Base-by-base conservation (phyloP, 2,113 vertebrate species). In the Neofelis nebulosa region DNA sequence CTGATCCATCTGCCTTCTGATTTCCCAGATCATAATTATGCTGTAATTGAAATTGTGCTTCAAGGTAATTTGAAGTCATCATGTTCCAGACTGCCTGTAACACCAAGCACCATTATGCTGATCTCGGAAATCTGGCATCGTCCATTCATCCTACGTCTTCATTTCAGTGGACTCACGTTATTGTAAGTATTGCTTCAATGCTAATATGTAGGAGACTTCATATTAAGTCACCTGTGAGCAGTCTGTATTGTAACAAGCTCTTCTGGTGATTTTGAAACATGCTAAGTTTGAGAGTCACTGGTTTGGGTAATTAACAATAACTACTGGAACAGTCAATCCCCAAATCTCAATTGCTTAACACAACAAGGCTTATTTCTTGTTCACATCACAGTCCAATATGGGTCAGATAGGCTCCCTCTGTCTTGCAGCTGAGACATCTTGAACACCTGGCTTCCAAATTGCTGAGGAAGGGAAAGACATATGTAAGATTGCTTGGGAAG, bases 21-120 rank as follows among this genome's bases (percentile, higher is more conserved):
- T 91, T 96, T 97, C 93, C 88, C 93, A 93, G 94, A 91, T 88
- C 25, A 61, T 52, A 91, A 94, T 96, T 80, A 68, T 14, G 33
- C 23, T 97, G 83, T 80, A 76, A 25, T 19, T 89, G 63, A 94
- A 91, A 82, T 52, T 92, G 31, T 52, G 18, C 66, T 91, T 96
- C 87, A 87, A 57, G 45, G 81, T 95, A 95, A 94, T 68, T 48
- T 97, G 86, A 88, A 94, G 84, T 96, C 97, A 97, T 95, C 76
- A 19, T 38, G 90, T 97, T 82, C 45, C 65, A 61, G 86, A 76
- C 38, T n/a, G 87, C 65, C 55, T 52, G 6, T 18, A 52, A 31
- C 80, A 21, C 68, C 86, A 29, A 27, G 18, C 78, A 52, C 57
- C 50, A 74, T 68, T 78, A 29, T 81, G 65, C 19, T 69, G n/a